phyloP scores from a whole-genome alignment of 2,888 invertebrate genomes.

The Xanthia togata region DNA sequence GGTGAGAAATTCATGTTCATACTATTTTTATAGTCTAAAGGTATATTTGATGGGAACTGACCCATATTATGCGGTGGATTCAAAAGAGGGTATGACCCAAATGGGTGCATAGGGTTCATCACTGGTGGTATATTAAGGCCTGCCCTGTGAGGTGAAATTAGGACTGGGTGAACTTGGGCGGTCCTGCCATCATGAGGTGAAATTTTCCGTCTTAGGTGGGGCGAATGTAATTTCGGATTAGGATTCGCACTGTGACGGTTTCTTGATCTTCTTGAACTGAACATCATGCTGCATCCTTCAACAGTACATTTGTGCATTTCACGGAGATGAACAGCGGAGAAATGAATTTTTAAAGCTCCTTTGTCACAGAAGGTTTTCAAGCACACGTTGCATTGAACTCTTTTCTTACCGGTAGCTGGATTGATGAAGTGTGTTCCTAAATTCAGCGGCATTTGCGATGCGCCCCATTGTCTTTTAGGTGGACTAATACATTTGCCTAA shows the following conservation, averaged over 20 bases:
- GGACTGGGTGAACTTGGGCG: conserved; percentile 95
- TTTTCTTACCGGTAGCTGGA: conserved; percentile 98
- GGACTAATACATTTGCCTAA: conserved; percentile 93
- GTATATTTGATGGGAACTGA: conserved; percentile 87
- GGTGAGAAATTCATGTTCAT: conserved; percentile 82
- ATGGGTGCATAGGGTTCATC: conserved; percentile 93
- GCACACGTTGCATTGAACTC: conserved; percentile 99
- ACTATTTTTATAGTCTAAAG: conserved; percentile 88
- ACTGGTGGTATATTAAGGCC: conserved; percentile 92
- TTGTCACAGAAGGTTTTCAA: conserved; percentile 99
- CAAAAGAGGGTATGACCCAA: conserved; percentile 94
- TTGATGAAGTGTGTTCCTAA: conserved; percentile 97
- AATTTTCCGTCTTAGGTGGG: conserved; percentile 97
- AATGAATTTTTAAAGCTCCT: conserved; percentile 99
- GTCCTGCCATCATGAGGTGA: conserved; percentile 98
- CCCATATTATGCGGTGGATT: conserved; percentile 93
- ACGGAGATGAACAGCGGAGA: conserved; percentile 99
- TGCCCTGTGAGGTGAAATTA: conserved; percentile 93
- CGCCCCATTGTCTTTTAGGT: conserved; percentile 95
- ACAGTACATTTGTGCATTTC: conserved; percentile 99
- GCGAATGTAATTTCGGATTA: conserved; percentile 99
- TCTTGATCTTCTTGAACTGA: conserved; percentile 98
- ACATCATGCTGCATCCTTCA: conserved; percentile 99
- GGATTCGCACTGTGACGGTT: conserved; percentile 99
- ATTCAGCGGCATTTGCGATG: conserved; percentile 94